Base-by-base conservation (phyloP, 2,113 vertebrate genomes). In the Aphelocoma coerulescens region DNA sequence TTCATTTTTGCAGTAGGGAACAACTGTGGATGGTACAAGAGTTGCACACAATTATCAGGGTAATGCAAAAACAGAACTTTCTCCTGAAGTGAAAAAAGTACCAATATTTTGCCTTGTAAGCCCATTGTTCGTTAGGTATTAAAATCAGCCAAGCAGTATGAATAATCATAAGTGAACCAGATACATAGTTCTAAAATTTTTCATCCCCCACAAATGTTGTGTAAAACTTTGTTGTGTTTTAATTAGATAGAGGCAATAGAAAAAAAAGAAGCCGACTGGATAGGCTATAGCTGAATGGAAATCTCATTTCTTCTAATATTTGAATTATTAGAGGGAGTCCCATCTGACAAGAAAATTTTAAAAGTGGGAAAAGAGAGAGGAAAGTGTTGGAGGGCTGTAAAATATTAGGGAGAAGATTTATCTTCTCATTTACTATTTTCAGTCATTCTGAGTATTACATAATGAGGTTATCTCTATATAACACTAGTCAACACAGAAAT, bases 361-460 rank as follows among this genome's bases (percentile, higher is more conserved):
- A 66, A 90, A 84, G 30, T 58, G 43, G 76, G 24, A 66, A 92
- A 95, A 92, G 28, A 87, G 37, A 85, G 10, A 86, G 51, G 27
- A 75, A 93, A 71, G 52, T 85, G 41, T 86, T 85, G 54, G 69
- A 87, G 61, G 89, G 44, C 67, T 89, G 33, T 71, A 52, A 92
- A 91, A 74, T 75, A 91, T 87, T 85, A 94, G 49, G 37, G 54
- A 79, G 52, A 92, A 74, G 15, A 76, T 85, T 94, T 78, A 72
- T 89, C 54, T 82, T 95, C 71, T 89, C n/a, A 83, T 96, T 89
- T 95, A 19, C n/a, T 91, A 58, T 96, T 95, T 97, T 94, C 74
- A 83, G 55, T 78, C 7, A 8, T 77, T 81, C 39, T 35, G 55
- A 65, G 37, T 94, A 85, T 95, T 91, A 86, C 35, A 77, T 85